These are phyloP conservation scores for Chrysodeixis includens DNA, from an alignment of 2,888 invertebrate genomes.

Conservation along the genomic window DNA sequence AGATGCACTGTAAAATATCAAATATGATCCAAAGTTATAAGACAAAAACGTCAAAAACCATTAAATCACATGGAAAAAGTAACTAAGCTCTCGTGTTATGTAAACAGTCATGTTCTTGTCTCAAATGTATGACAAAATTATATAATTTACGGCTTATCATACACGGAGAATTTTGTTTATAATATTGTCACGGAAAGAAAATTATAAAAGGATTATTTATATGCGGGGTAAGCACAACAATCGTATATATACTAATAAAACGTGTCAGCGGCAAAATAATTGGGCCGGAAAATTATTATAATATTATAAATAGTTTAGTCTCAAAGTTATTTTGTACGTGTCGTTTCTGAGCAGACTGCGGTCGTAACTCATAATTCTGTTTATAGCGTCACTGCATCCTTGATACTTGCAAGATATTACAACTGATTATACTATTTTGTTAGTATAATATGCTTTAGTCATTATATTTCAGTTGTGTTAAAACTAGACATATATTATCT, in stretches of 20 bases:
- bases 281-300: constrained; percentile 87
- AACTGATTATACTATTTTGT: too few species aligned
- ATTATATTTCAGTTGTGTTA: too few species aligned
- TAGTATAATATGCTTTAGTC: too few species aligned
- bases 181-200: constrained; percentile 72
- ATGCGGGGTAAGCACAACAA: constrained; percentile 77
- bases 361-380: constrained; percentile 84
- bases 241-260: constrained; percentile 86
- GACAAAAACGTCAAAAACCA: constrained; percentile 58
- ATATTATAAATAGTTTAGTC: constrained; percentile 88
- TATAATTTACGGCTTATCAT: constrained; percentile 61
- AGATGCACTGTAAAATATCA: constrained; percentile 42
- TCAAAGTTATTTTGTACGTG: constrained; percentile 83
- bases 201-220: constrained; percentile 82
- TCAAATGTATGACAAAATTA: constrained; percentile 69
- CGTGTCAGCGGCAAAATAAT: constrained; percentile 86
- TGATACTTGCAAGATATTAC: constrained; percentile 72
- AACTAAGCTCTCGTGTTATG: constrained; percentile 65
- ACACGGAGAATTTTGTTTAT: constrained; percentile 74
- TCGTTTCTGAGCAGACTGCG: constrained; percentile 79
- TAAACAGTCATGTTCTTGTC: constrained; percentile 75
- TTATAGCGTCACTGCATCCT: constrained; percentile 58
- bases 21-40: constrained; percentile 58
- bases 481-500: too few species aligned
- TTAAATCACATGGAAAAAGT: constrained; percentile 59